These are phyloP conservation scores for Polymixis flavicincta DNA, from an alignment of 2,888 invertebrate genomes.

Conservation along the genomic window DNA sequence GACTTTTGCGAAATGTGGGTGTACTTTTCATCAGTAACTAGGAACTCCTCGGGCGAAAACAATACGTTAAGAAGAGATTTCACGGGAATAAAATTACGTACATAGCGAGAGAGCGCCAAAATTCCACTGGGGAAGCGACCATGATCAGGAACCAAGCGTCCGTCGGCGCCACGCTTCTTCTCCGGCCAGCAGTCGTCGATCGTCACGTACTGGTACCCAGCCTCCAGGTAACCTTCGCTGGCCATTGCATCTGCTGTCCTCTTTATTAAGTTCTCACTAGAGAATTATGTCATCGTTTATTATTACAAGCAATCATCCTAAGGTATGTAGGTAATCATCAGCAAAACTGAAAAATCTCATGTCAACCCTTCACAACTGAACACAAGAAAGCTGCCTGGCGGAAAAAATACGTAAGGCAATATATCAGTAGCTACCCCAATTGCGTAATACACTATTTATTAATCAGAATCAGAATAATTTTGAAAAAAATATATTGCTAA, in stretches of 20 bases:
- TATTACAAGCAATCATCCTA: neutral
- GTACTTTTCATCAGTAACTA: neutral
- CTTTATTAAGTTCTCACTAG: constrained; percentile 91
- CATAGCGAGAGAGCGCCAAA: constrained; percentile 93
- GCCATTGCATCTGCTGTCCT: constrained; percentile 91
- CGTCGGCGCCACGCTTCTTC: constrained; percentile 90
- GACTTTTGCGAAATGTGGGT: neutral
- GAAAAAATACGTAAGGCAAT: neutral
- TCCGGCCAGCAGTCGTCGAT: constrained; percentile 95
- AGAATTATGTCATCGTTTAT: constrained; percentile 40
- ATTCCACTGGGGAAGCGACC: constrained; percentile 94
- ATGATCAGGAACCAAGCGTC: constrained; percentile 92
- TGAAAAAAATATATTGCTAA: no score
- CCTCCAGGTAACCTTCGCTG: constrained; percentile 92
- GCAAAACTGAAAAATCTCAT: neutral
- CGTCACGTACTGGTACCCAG: constrained; percentile 93
- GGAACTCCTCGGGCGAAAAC: neutral
- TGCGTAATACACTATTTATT: no score
- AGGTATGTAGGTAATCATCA: neutral
- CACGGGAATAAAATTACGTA: constrained; percentile 78
- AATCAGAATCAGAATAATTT: no score
- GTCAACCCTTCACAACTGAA: neutral
- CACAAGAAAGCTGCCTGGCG: neutral
- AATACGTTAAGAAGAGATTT: neutral
- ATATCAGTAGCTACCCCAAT: neutral